These are phyloP conservation scores for Rhinogobio ventralis DNA, from an alignment of 2,797 vertebrate species.

Conservation along the genomic window DNA sequence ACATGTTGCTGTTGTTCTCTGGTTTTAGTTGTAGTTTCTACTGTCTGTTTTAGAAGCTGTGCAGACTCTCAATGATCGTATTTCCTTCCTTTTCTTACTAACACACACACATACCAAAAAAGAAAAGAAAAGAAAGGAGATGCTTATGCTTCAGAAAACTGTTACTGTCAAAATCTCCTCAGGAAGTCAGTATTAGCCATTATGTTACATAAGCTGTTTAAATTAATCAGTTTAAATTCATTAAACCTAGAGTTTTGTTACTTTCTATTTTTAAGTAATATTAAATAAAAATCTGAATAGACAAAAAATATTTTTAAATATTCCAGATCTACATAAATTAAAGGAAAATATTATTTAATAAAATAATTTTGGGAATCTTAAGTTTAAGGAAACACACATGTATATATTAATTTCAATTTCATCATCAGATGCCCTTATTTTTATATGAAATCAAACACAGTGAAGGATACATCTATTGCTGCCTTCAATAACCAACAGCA, in stretches of 20 bases:
- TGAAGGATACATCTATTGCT: not conserved
- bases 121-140: not conserved
- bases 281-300: not conserved
- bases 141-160: not conserved
- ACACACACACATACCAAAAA: too few relatives aligned
- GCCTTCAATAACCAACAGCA: not conserved
- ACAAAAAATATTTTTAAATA: not conserved
- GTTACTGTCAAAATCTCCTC: not conserved
- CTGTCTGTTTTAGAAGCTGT: not conserved
- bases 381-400: not conserved
- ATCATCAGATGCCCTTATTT: not conserved
- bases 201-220: not conserved
- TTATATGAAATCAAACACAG: not conserved
- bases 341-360: accelerated
- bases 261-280: not conserved
- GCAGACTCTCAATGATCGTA: too few relatives aligned
- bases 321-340: not conserved
- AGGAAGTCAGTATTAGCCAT: not conserved
- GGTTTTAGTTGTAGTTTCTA: not conserved
- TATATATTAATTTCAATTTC: not conserved
- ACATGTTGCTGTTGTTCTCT: not conserved
- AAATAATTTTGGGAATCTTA: not conserved
- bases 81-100: not conserved
- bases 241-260: not conserved
- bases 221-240: not conserved